Evolutionary conservation across 2,888 invertebrate genomes (phyloP).

Genomic region (Ptilodon capucinus): DNA sequence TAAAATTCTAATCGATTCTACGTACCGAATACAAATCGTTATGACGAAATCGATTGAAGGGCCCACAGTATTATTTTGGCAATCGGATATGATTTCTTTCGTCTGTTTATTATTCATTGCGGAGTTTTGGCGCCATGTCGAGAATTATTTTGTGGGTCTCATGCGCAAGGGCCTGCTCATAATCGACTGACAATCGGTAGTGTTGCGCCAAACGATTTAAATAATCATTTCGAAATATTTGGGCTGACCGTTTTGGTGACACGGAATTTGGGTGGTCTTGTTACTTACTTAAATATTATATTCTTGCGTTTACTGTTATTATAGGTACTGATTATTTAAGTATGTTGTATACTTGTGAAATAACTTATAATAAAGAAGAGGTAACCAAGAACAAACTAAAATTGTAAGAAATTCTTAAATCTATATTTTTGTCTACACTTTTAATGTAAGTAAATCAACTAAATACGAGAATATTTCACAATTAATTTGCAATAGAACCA

Average conservation of each 20-base stretch:
- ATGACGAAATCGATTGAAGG: slow-evolving; percentile 36
- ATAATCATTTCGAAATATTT: slow-evolving; percentile 22
- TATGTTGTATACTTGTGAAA: too few species aligned
- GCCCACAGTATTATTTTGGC: slow-evolving; percentile 43
- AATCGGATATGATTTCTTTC: slow-evolving; percentile 55
- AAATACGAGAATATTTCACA: too few species aligned
- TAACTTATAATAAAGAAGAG: too few species aligned
- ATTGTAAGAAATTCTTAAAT: too few species aligned
- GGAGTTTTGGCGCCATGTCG: slow-evolving; percentile 36
- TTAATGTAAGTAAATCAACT: too few species aligned
- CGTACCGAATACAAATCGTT: slow-evolving; percentile 48
- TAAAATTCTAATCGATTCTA: slow-evolving; percentile 49
- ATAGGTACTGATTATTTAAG: too few species aligned
- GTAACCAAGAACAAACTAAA: too few species aligned
- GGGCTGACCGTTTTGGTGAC: slow-evolving; percentile 5
- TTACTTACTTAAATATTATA: too few species aligned
- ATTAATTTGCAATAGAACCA: too few species aligned
- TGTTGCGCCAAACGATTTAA: slow-evolving; percentile 26
- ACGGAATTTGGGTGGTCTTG: background rate
- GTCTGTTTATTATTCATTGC: slow-evolving; percentile 47
- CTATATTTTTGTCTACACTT: too few species aligned
- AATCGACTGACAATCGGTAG: slow-evolving; percentile 27
- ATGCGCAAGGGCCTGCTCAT: slow-evolving; percentile 21
- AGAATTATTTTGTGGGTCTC: slow-evolving; percentile 33
- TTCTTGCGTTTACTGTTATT: too few species aligned